phyloP scores from a whole-genome alignment of 2,888 invertebrate species.

The Netelia melanura region DNA sequence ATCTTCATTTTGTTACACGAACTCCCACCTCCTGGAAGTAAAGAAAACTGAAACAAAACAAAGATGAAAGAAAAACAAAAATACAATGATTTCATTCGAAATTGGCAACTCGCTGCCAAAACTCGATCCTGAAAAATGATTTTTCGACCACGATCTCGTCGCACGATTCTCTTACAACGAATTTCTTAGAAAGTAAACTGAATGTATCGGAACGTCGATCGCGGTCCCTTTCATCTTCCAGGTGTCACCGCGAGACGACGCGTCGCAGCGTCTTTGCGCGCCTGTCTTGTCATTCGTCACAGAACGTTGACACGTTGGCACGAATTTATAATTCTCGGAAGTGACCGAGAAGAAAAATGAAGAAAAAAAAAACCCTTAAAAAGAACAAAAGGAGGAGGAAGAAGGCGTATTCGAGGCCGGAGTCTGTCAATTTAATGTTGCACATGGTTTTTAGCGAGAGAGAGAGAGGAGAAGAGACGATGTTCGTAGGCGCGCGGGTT shows the following conservation, averaged over 20 bases:
- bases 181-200: no score
- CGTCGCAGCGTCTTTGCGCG: not conserved
- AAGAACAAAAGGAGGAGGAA: not conserved
- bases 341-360: not conserved
- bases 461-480: not conserved
- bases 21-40: no score
- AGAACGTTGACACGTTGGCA: constrained; percentile 9
- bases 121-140: not conserved
- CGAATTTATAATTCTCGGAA: constrained; percentile 36
- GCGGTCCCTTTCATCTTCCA: not conserved
- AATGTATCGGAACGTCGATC: not conserved
- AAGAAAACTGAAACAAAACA: no score
- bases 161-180: no score
- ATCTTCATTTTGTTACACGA: no score
- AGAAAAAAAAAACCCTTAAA: not conserved
- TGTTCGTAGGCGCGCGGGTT: constrained; percentile 27
- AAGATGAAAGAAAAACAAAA: no score
- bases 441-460: constrained; percentile 32
- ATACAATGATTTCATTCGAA: no score
- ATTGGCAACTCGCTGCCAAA: not conserved
- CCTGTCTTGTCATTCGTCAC: constrained; percentile 2
- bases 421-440: constrained; percentile 30
- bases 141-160: no score
- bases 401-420: constrained; percentile 14
- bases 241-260: not conserved